Percentiles rank a stretch among this genome's conserved stretches.
phyloP scores from a whole-genome alignment of 2,888 invertebrate genomes.

The Callyntrura sp. region DNA sequence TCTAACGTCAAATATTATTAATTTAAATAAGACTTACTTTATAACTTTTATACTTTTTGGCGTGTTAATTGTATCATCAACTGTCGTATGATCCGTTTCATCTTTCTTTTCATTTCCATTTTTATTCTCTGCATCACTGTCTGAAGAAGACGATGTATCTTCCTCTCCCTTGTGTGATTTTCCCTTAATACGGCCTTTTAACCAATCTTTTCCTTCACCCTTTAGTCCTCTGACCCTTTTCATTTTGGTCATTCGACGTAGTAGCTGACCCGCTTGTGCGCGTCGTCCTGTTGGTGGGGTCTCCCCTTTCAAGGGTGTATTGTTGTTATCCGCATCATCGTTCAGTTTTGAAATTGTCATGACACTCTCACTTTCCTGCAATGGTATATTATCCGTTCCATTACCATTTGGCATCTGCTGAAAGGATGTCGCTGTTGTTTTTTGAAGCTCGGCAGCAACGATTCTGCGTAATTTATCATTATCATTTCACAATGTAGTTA shows the following conservation, averaged over 20 bases:
- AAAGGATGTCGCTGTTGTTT: neutral
- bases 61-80: slow-evolving; percentile 30
- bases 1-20: neutral
- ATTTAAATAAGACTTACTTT: slow-evolving; percentile 4
- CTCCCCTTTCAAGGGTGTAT: slow-evolving; percentile 82
- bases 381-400: slow-evolving; percentile 59
- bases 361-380: slow-evolving; percentile 73
- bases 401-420: slow-evolving; percentile 52
- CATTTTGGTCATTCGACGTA: slow-evolving; percentile 82
- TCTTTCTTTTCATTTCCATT: slow-evolving; percentile 61
- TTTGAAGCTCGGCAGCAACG: slow-evolving; percentile 56
- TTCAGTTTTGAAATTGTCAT: slow-evolving; percentile 74
- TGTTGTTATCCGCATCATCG: slow-evolving; percentile 61
- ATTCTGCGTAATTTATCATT: slow-evolving; percentile 11
- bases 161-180: slow-evolving; percentile 56
- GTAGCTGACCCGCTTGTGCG: slow-evolving; percentile 76
- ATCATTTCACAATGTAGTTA: neutral
- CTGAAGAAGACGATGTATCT: slow-evolving; percentile 59
- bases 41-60: slow-evolving; percentile 48
- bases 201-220: slow-evolving; percentile 82
- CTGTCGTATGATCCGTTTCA: slow-evolving; percentile 48
- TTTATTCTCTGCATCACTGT: slow-evolving; percentile 79
- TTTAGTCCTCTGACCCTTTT: slow-evolving; percentile 77
- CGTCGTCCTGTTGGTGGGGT: slow-evolving; percentile 83
- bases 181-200: slow-evolving; percentile 75